A percentile compares a stretch with the other conserved stretches of the same genome.
phyloP scores from a whole-genome alignment of 2,888 invertebrate genomes.

The Deilephila elpenor region DNA sequence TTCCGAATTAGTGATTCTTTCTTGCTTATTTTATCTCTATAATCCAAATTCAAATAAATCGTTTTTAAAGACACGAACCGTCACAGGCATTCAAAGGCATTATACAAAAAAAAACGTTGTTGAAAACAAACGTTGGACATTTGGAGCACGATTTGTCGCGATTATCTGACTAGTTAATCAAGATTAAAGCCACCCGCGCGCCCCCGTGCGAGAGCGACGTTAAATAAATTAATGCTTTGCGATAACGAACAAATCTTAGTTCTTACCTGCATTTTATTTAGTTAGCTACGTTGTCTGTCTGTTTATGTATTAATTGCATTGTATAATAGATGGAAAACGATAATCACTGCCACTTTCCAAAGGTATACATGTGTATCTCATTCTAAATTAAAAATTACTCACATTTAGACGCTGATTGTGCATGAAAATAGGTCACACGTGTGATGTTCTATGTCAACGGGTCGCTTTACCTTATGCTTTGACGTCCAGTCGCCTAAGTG shows the following conservation, averaged over 20 bases:
- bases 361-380: no score
- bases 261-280: constrained; percentile 20
- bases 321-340: background rate
- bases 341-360: no score
- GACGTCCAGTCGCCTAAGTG: no score
- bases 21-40: no score
- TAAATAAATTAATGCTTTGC: constrained; percentile 51
- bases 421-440: no score
- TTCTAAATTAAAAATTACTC: no score
- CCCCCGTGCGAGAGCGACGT: constrained; percentile 51
- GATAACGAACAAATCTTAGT: constrained; percentile 39
- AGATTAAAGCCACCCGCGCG: constrained; percentile 55
- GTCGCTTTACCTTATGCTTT: no score
- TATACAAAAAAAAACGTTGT: background rate
- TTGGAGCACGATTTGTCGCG: constrained; percentile 63
- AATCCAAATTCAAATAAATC: no score
- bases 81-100: background rate
- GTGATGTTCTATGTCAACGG: no score
- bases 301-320: constrained; percentile 18
- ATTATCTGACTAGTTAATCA: constrained; percentile 72
- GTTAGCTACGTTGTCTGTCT: background rate
- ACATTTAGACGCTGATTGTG: no score
- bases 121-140: constrained; percentile 51
- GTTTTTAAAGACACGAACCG: background rate
- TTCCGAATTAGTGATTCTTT: no score